These are phyloP conservation scores for Cyprinodon diabolis DNA, from an alignment of 2,797 vertebrate genomes.

Conservation along the genomic window DNA sequence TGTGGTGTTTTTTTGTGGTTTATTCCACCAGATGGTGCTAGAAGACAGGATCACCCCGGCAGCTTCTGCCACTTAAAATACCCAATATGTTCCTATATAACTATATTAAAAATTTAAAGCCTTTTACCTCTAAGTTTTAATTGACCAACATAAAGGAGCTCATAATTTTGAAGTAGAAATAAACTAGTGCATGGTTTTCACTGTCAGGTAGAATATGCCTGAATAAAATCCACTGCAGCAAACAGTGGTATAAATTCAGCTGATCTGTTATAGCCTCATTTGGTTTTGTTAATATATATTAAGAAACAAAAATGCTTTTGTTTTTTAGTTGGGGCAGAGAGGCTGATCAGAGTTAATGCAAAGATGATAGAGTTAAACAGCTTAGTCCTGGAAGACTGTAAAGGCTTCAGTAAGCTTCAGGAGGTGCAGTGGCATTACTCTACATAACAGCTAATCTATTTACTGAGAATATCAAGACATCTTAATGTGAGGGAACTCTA, in stretches of 20 bases:
- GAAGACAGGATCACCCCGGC: conserved; percentile 26
- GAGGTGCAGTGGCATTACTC: too few species aligned
- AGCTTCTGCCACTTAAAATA: conserved; percentile 1
- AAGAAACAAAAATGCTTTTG: too few species aligned
- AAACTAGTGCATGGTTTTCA: background rate
- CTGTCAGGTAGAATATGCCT: background rate
- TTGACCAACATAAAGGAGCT: background rate
- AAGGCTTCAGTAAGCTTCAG: too few species aligned
- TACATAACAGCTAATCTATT: too few species aligned
- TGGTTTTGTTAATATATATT: background rate
- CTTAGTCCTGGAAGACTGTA: too few species aligned
- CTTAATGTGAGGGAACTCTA: too few species aligned
- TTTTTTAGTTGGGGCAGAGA: too few species aligned
- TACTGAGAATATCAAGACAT: too few species aligned
- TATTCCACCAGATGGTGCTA: conserved; percentile 65
- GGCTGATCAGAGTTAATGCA: too few species aligned
- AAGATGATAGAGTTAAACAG: too few species aligned
- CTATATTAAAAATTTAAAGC: background rate
- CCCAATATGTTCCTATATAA: background rate
- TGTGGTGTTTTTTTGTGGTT: background rate
- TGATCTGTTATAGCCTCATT: background rate
- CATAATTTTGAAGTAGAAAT: background rate
- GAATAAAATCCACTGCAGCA: background rate
- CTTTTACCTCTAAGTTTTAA: background rate
- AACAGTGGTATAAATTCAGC: too few species aligned